Evolutionary conservation across 2,888 invertebrate genomes (phyloP), one percentile per base, ranked within the genome.

Genomic region (Hoplodrina ambigua): DNA sequence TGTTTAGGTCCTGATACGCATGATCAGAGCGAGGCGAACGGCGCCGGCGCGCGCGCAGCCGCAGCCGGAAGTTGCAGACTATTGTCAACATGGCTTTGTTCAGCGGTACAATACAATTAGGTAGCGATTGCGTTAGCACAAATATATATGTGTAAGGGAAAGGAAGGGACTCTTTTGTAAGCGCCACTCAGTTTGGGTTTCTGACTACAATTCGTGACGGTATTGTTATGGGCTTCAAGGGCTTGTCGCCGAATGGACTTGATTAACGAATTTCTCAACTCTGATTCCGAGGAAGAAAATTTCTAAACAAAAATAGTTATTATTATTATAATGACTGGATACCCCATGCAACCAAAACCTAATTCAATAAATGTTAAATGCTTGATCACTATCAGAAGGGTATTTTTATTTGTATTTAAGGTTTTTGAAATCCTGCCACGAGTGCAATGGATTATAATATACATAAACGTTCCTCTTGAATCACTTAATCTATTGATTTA

Each of bases 41-140:
- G 66, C 78, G 74, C 2, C 54, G 62, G 66, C 78, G 74, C 82
- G 59, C 68, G 59, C 68, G 84, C 46, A 54, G 63, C 82, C 81
- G 60, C 70, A 59, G 60, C 69, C 81, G 81, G 84, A 81, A 71
- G 74, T 78, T 68, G 64, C 56, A 33, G 52, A 50, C 73, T 65
- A 69, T 72, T 76, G 70, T 82, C 71, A 65, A 46, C 50, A 41
- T 19, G 13, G 78, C 63, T 77, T 80, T 71, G 73, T 73, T 76
- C 80, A 46, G 59, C 53, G 11, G 41, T 13, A 79, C 85, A 72
- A 76, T 69, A 68, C 67, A 17, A 46, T 62, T 65, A 60, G 72
- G 73, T 72, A 70, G 78, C 72, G 37, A 68, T 81, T 64, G 67
- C 61, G 52, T 71, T 67, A 37, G 59, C 55, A 56, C 69, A 55